phyloP scores from a whole-genome alignment of 2,888 invertebrate species.

The Chrysotoxum bicinctum region DNA sequence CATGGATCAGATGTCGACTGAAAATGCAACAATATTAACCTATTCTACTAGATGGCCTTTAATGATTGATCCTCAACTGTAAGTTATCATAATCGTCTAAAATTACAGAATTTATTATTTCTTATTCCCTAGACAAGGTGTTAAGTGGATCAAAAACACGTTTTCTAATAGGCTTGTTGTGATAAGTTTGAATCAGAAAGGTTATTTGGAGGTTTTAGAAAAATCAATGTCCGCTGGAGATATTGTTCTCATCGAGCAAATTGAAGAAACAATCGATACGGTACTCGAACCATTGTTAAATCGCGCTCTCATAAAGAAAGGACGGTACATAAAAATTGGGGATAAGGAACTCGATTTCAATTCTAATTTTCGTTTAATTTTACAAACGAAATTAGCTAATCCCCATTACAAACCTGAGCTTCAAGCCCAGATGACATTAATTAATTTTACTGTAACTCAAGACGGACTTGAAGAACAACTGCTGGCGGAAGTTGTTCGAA shows the following conservation, averaged over 20 bases:
- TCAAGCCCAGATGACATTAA: constrained; percentile 97
- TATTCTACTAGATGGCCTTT: constrained; percentile 97
- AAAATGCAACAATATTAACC: constrained; percentile 96
- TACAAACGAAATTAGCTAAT: constrained; percentile 97
- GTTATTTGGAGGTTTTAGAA: constrained; percentile 93
- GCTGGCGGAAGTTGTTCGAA: constrained; percentile 95
- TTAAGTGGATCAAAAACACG: constrained; percentile 96
- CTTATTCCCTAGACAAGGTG: constrained; percentile 85
- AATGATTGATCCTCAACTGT: constrained; percentile 96
- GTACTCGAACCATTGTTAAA: constrained; percentile 95
- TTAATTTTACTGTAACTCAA: constrained; percentile 97
- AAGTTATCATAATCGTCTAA: constrained; percentile 73
- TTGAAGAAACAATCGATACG: constrained; percentile 95
- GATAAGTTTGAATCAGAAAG: constrained; percentile 90
- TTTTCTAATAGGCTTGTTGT: constrained; percentile 89
- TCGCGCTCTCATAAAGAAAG: constrained; percentile 93
- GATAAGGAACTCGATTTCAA: constrained; percentile 96
- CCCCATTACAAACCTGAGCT: constrained; percentile 99
- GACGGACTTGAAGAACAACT: constrained; percentile 98
- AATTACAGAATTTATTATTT: neutral
- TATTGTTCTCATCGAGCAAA: constrained; percentile 93
- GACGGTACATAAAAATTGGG: constrained; percentile 90
- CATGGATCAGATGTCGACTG: constrained; percentile 96
- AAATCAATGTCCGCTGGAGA: constrained; percentile 88
- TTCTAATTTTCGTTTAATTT: constrained; percentile 89